Conservation (phyloP, 2,888 invertebrate genomes). For the Bimastos eiseni region DNA sequence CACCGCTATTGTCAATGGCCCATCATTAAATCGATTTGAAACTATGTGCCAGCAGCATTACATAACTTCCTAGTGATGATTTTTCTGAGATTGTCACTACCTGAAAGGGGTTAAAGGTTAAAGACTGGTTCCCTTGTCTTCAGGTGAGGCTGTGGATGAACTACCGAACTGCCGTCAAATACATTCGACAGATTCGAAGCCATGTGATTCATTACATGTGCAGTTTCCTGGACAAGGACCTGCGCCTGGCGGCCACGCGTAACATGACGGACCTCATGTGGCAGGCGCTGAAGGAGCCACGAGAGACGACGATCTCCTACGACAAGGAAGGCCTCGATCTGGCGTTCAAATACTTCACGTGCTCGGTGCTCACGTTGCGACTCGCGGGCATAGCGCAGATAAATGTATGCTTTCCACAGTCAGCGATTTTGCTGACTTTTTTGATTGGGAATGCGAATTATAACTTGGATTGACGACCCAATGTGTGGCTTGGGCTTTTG, state of each 20-base stretch:
- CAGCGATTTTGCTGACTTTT: background rate
- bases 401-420: conserved; percentile 69
- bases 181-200: conserved; percentile 83
- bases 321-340: conserved; percentile 85
- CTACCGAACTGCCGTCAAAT: conserved; percentile 83
- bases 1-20: too few species aligned
- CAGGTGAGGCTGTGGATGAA: conserved; percentile 87
- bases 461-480: too few species aligned
- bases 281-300: conserved; percentile 81
- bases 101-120: background rate
- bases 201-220: conserved; percentile 88
- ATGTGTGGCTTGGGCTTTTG: background rate
- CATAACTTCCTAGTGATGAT: too few species aligned
- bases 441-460: background rate
- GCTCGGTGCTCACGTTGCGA: conserved; percentile 89
- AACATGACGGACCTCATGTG: conserved; percentile 96
- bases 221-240: conserved; percentile 85
- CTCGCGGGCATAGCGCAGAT: conserved; percentile 91
- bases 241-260: conserved; percentile 82
- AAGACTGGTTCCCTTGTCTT: conserved; percentile 33
- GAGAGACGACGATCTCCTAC: conserved; percentile 68
- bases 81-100: background rate
- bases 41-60: too few species aligned
- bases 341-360: conserved; percentile 94
- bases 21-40: too few species aligned